Conservation (phyloP, 2,888 invertebrate species). For the Meiosimyza platycephala region DNA sequence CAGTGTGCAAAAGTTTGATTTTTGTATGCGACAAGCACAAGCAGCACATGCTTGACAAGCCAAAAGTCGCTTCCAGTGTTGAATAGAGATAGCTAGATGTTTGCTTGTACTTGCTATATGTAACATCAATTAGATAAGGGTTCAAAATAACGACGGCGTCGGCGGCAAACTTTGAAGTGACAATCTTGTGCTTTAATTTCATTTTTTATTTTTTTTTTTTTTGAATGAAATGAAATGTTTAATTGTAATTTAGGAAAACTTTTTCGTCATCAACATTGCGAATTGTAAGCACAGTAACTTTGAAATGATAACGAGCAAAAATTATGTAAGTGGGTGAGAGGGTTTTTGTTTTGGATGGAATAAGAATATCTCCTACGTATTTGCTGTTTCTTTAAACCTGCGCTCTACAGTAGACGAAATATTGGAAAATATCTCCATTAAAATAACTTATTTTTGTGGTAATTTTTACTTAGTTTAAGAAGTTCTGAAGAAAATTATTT, state of each 20-base stretch:
- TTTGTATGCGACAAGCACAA: slow-evolving; percentile 7
- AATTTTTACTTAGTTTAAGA: too few species aligned
- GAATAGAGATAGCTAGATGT: background rate
- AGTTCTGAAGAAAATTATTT: too few species aligned
- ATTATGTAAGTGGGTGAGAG: too few species aligned
- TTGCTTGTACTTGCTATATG: background rate
- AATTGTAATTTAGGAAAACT: slow-evolving; percentile 25
- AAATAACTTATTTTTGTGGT: too few species aligned
- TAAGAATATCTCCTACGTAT: too few species aligned
- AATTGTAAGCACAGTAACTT: too few species aligned
- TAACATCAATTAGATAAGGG: slow-evolving; percentile 9
- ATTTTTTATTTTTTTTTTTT: background rate
- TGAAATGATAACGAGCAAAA: too few species aligned
- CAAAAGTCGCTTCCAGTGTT: background rate
- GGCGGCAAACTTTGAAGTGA: slow-evolving; percentile 29
- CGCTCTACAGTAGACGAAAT: too few species aligned
- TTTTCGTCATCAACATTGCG: slow-evolving; percentile 4
- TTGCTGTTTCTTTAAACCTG: background rate
- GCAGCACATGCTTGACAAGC: slow-evolving; percentile 11
- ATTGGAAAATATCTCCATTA: too few species aligned
- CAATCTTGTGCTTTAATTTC: slow-evolving; percentile 17
- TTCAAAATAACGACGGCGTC: background rate
- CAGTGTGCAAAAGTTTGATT: too few species aligned
- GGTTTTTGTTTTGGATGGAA: too few species aligned
- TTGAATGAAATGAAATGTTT: slow-evolving; percentile 28